Evolutionary conservation across 35 echinoderm and acorn worm genomes (phyloP).

Genomic region (Patiria miniata): DNA sequence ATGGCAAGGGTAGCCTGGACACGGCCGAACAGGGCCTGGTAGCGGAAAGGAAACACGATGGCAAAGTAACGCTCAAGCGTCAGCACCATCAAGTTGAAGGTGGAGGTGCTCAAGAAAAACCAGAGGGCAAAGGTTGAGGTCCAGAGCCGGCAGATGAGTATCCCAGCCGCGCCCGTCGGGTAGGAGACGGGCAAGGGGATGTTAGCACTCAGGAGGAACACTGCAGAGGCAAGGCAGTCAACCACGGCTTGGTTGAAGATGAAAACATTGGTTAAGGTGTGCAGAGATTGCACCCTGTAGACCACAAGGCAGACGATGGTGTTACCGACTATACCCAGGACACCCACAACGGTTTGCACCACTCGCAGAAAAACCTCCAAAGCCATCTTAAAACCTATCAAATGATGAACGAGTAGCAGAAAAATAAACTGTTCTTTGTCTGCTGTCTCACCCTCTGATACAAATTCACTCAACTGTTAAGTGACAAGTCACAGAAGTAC

Average conservation of each 20-base stretch:
- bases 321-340: conserved; percentile 52
- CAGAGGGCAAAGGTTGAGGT: conserved; percentile 46
- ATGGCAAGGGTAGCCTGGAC: neutral
- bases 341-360: conserved; percentile 34
- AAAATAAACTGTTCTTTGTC: no score
- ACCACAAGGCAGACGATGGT: conserved; percentile 29
- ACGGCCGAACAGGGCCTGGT: conserved; percentile 26
- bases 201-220: conserved; percentile 19
- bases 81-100: conserved; percentile 71
- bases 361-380: neutral
- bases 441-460: no score
- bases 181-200: neutral
- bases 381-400: no score
- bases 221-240: conserved; percentile 30
- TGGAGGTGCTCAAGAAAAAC: conserved; percentile 57
- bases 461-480: no score
- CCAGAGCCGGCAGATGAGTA: conserved; percentile 65
- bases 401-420: no score
- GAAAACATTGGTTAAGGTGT: conserved; percentile 45
- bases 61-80: conserved; percentile 76
- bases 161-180: conserved; percentile 5
- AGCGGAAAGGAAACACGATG: conserved; percentile 56
- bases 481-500: no score
- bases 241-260: conserved; percentile 47
- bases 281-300: conserved; percentile 17